Evolutionary conservation across 1,140 invertebrate genomes (phyloP).

Genomic region (Semibalanus balanoides): DNA sequence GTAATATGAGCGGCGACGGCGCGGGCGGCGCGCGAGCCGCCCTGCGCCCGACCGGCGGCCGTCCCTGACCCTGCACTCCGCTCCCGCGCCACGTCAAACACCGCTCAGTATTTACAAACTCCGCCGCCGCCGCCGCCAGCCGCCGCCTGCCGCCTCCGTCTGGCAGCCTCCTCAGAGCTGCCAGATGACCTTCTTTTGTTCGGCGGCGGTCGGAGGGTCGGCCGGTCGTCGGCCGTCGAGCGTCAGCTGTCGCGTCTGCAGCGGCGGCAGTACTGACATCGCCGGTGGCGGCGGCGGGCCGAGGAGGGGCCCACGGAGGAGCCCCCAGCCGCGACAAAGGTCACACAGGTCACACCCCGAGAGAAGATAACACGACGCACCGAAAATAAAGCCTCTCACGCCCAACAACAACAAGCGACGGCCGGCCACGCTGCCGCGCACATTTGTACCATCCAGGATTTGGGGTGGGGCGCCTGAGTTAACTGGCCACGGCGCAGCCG

Average conservation of each 20-base stretch:
- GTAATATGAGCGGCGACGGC: not conserved
- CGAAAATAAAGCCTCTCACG: not conserved
- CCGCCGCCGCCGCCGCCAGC: too few relatives aligned
- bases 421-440: not conserved
- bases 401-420: not conserved
- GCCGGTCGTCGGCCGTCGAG: too few relatives aligned
- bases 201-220: not conserved
- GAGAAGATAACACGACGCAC: not conserved
- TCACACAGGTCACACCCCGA: not conserved
- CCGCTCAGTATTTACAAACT: not conserved
- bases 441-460: not conserved
- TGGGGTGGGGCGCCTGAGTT: not conserved
- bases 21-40: too few relatives aligned
- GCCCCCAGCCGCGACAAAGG: not conserved
- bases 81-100: not conserved
- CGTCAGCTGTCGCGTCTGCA: not conserved
- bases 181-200: constrained; percentile 2
- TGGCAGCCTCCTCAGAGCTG: not conserved
- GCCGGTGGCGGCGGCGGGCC: too few relatives aligned
- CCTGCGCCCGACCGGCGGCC: not conserved
- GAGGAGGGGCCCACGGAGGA: too few relatives aligned
- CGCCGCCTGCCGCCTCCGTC: not conserved
- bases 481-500: not conserved
- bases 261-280: not conserved
- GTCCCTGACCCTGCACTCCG: too few relatives aligned